Conservation (phyloP, 1,140 invertebrate species). For the Micrasema minimum region DNA sequence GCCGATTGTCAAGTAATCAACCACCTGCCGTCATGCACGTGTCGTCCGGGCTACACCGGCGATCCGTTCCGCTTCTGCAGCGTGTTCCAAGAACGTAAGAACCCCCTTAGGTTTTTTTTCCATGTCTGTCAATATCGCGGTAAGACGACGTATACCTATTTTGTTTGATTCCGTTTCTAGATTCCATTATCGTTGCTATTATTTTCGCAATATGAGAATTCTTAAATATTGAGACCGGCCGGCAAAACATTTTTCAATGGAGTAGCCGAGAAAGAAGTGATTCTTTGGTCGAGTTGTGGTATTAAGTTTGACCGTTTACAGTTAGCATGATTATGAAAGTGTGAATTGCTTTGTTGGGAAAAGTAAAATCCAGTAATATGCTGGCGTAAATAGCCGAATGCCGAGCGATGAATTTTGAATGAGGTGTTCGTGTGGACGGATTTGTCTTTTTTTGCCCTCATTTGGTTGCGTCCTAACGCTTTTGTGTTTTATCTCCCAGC, state of each 20-base stretch:
- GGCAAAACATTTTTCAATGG: too few species aligned
- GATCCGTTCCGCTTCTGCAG: slow-evolving; percentile 70
- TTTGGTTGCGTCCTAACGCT: neutral
- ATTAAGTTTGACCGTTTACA: too few species aligned
- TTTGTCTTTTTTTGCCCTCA: too few species aligned
- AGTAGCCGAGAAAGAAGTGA: too few species aligned
- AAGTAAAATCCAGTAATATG: neutral
- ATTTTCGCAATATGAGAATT: too few species aligned
- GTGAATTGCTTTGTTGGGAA: too few species aligned
- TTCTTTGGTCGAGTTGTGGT: too few species aligned
- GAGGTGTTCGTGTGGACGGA: neutral
- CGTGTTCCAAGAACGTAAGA: slow-evolving; percentile 66
- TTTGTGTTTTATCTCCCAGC: slow-evolving; percentile 39
- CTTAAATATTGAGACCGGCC: too few species aligned
- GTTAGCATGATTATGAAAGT: too few species aligned
- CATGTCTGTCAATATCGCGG: neutral
- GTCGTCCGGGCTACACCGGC: slow-evolving; percentile 69
- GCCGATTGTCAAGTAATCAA: slow-evolving; percentile 72
- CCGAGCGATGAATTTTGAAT: neutral
- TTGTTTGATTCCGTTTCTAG: neutral
- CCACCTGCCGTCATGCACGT: slow-evolving; percentile 69
- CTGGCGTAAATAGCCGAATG: neutral
- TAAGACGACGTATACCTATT: neutral
- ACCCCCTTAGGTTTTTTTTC: neutral
- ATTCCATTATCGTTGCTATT: too few species aligned